phyloP scores from a whole-genome alignment of 2,797 vertebrate species.

The Esox masquinongy region DNA sequence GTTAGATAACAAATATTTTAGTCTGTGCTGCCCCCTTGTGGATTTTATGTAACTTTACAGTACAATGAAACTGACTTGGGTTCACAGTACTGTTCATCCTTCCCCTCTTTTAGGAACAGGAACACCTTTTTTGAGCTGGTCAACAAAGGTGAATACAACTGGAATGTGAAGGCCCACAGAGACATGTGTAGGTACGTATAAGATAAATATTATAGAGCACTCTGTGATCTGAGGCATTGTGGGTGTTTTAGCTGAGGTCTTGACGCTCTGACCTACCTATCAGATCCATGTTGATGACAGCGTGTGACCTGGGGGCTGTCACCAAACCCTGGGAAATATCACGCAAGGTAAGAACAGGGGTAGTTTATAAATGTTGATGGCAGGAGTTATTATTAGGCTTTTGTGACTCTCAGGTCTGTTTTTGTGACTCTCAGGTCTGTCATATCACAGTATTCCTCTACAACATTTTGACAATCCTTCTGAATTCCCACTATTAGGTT shows the following conservation, averaged over 20 bases:
- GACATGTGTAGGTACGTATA: constrained; percentile 89
- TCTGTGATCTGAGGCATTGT: not conserved
- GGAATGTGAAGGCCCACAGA: constrained; percentile 92
- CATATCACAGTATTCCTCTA: constrained; percentile 8
- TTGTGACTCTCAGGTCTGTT: not conserved
- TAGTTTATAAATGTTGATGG: not conserved
- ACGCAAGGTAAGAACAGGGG: constrained; percentile 84
- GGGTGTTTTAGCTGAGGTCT: constrained; percentile 6
- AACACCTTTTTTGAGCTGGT: constrained; percentile 95
- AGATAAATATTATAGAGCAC: not conserved
- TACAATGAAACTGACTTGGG: not conserved
- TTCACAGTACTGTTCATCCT: constrained; percentile 1
- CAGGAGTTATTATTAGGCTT: not conserved
- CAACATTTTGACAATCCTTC: constrained; percentile 4
- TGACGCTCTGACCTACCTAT: constrained; percentile 16
- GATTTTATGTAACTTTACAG: constrained; percentile 40
- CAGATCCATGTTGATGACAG: constrained; percentile 99
- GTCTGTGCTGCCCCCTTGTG: constrained; percentile 68
- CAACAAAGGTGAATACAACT: constrained; percentile 91
- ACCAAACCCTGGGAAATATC: constrained; percentile 99
- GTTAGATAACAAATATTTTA: constrained; percentile 35
- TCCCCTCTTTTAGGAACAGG: constrained; percentile 82
- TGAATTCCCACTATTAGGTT: constrained; percentile 75
- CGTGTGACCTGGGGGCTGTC: constrained; percentile 97
- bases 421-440: not conserved